Percentiles rank a stretch among this genome's conserved stretches.
These are phyloP conservation scores for Vanacampus margaritifer DNA, from an alignment of 2,113 vertebrate species.

Conservation along the genomic window DNA sequence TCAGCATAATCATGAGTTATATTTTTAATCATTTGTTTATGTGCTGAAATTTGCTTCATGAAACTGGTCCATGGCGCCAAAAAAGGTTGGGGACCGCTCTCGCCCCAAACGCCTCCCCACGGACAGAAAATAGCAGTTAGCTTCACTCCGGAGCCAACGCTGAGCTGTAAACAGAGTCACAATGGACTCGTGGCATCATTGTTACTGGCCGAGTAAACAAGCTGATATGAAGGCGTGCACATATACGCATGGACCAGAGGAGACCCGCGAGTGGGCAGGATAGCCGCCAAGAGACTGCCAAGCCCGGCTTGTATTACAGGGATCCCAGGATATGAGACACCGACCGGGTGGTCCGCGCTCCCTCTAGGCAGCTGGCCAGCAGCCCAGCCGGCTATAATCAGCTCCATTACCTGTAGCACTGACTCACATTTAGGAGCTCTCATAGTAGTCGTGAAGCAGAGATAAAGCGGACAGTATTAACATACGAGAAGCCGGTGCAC, in stretches of 20 bases:
- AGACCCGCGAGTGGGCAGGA: slow-evolving; percentile 54
- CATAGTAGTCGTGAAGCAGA: slow-evolving; percentile 38
- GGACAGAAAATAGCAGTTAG: slow-evolving; percentile 10
- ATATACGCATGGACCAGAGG: slow-evolving; percentile 34
- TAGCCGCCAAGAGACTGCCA: slow-evolving; percentile 58
- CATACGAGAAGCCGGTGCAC: slow-evolving; percentile 12
- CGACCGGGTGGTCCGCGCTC: slow-evolving; percentile 62
- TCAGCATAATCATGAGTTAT: background rate
- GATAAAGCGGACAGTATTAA: slow-evolving; percentile 5
- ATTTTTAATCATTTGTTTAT: background rate
- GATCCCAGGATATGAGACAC: slow-evolving; percentile 72
- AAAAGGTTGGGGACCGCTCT: background rate
- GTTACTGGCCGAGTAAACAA: slow-evolving; percentile 46
- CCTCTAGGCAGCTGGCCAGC: slow-evolving; percentile 65
- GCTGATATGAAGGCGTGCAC: slow-evolving; percentile 43
- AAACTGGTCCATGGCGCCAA: background rate
- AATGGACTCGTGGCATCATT: slow-evolving; percentile 7
- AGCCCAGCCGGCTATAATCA: slow-evolving; percentile 69
- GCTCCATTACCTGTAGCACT: slow-evolving; percentile 72
- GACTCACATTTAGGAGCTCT: slow-evolving; percentile 63
- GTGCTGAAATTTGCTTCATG: background rate
- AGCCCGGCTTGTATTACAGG: slow-evolving; percentile 67
- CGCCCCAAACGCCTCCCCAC: background rate
- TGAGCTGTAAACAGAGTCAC: background rate
- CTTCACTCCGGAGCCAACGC: background rate